Evolutionary conservation across 2,797 vertebrate species (phyloP).

Genomic region (Coreius guichenoti): DNA sequence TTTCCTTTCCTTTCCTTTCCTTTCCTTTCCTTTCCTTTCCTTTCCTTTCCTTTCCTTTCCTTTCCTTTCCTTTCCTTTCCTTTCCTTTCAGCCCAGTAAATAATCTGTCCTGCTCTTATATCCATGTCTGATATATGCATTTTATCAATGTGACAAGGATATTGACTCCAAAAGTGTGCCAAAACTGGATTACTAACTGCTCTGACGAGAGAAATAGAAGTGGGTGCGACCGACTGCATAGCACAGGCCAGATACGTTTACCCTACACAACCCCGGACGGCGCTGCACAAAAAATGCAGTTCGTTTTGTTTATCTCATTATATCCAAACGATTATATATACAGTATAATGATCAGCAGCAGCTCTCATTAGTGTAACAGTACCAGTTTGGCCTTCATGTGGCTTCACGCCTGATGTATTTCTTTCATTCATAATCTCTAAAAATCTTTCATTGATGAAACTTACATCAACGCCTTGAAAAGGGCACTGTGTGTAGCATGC

Average conservation of each 20-base stretch:
- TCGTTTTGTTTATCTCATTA: neutral
- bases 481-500: neutral
- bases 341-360: constrained; percentile 1
- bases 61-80: neutral
- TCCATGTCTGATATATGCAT: neutral
- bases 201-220: neutral
- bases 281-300: neutral
- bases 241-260: neutral
- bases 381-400: neutral
- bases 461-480: neutral
- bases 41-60: neutral
- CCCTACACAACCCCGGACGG: neutral
- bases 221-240: neutral
- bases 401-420: neutral
- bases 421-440: neutral
- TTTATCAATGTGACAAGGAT: neutral
- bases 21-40: neutral
- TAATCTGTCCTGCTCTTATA: neutral
- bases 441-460: constrained; percentile 13
- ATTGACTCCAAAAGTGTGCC: neutral
- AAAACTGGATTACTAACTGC: neutral
- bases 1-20: neutral
- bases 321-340: neutral
- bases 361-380: neutral
- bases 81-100: neutral